A percentile compares a stretch with the other conserved stretches of the same genome.
These are phyloP conservation scores for Neoarius graeffei DNA, from an alignment of 2,113 vertebrate species.

Conservation along the genomic window DNA sequence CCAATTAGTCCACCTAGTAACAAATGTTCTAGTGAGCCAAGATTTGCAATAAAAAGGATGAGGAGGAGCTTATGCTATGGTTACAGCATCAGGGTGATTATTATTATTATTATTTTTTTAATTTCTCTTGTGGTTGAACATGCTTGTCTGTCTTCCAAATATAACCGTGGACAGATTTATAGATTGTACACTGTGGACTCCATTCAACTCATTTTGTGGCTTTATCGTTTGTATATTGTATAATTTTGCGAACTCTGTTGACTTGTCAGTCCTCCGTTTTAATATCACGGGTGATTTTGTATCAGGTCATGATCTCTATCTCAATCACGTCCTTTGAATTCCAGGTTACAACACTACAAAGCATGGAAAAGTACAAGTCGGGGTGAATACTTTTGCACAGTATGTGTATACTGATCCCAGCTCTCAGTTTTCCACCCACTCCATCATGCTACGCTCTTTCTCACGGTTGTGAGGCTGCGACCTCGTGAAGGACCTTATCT, in stretches of 20 bases:
- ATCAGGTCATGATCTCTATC: background rate
- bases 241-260: background rate
- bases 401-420: background rate
- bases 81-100: background rate
- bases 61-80: background rate
- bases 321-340: background rate
- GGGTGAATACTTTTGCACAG: background rate
- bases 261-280: background rate
- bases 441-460: slow-evolving; percentile 58
- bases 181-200: too few species aligned
- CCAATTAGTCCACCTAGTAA: background rate
- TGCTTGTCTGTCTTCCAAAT: background rate
- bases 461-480: slow-evolving; percentile 58
- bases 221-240: background rate
- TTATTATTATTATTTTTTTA: too few species aligned
- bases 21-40: background rate
- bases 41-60: background rate
- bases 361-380: background rate
- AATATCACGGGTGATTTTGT: background rate
- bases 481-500: slow-evolving; percentile 69
- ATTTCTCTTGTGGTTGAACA: background rate
- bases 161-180: background rate
- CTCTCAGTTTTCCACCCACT: slow-evolving; percentile 60
- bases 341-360: too few species aligned
- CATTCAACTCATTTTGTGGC: background rate